These are phyloP conservation scores for Eulithis testata DNA, from an alignment of 2,888 invertebrate genomes.

Conservation along the genomic window DNA sequence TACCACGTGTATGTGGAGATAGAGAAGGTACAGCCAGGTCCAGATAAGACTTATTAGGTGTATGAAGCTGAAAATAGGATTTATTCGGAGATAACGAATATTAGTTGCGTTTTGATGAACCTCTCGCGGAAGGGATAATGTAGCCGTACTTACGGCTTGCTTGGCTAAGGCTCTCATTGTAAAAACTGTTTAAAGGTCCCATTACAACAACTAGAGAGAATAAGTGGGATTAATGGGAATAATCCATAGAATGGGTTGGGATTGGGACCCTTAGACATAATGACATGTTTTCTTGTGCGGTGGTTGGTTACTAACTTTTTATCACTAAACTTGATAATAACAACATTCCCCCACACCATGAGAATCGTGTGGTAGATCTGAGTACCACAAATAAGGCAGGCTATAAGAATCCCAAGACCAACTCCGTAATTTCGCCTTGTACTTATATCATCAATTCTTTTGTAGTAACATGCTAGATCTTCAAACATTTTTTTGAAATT, in stretches of 20 bases:
- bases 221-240: no score
- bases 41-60: constrained; percentile 89
- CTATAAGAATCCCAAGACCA: constrained; percentile 83
- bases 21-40: constrained; percentile 91
- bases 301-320: constrained; percentile 74
- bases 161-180: no score
- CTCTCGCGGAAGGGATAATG: no score
- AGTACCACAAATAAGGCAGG: constrained; percentile 85
- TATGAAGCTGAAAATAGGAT: constrained; percentile 84
- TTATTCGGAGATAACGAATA: not conserved
- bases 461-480: constrained; percentile 83
- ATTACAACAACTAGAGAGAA: no score
- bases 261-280: no score
- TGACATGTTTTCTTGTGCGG: no score
- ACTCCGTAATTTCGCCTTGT: constrained; percentile 85
- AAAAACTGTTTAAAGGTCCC: no score
- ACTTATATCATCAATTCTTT: constrained; percentile 77
- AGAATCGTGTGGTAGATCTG: constrained; percentile 85
- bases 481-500: constrained; percentile 46
- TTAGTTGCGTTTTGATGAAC: no score
- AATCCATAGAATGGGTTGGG: no score
- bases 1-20: constrained; percentile 88
- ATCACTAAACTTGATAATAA: constrained; percentile 84
- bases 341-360: constrained; percentile 85
- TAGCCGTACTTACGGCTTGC: no score